Conservation (phyloP, 2,113 vertebrate genomes). For the Aspiorhynchus laticeps region DNA sequence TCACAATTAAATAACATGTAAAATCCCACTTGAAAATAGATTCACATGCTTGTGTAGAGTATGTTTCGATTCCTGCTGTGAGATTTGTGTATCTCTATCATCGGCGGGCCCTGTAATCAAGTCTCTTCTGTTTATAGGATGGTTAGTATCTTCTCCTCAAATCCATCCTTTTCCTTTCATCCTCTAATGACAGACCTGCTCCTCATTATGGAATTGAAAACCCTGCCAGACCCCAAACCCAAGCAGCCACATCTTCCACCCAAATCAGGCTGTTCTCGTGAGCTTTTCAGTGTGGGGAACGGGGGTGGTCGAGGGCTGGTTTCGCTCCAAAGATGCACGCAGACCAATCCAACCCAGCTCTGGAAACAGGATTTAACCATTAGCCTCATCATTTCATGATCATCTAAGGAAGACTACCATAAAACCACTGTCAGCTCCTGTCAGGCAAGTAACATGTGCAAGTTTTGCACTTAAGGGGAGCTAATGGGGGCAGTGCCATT, state of each 20-base stretch:
- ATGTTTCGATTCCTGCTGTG: neutral
- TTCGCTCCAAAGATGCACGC: slow-evolving; percentile 24
- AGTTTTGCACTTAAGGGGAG: neutral
- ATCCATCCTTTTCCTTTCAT: slow-evolving; percentile 53
- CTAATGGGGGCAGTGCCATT: neutral
- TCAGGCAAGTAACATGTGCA: neutral
- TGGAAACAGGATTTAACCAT: slow-evolving; percentile 6
- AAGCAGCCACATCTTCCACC: slow-evolving; percentile 34
- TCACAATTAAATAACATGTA: neutral
- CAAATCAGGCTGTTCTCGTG: slow-evolving; percentile 11
- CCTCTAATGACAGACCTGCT: slow-evolving; percentile 61
- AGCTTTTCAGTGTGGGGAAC: slow-evolving; percentile 19
- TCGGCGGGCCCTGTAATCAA: slow-evolving; percentile 49
- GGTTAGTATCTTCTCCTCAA: slow-evolving; percentile 5
- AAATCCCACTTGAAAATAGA: neutral
- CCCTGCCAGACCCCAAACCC: slow-evolving; percentile 52
- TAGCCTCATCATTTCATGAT: neutral
- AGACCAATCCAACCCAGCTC: neutral
- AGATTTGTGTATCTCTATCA: slow-evolving; percentile 44
- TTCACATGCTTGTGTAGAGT: neutral
- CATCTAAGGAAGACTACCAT: slow-evolving; percentile 16
- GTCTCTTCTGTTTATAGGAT: slow-evolving; percentile 47
- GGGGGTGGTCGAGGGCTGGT: slow-evolving; percentile 3
- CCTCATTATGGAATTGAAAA: slow-evolving; percentile 57
- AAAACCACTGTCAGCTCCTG: neutral